Evolutionary conservation across 2,888 invertebrate species (phyloP).

Genomic region (Pedicia rivosa): DNA sequence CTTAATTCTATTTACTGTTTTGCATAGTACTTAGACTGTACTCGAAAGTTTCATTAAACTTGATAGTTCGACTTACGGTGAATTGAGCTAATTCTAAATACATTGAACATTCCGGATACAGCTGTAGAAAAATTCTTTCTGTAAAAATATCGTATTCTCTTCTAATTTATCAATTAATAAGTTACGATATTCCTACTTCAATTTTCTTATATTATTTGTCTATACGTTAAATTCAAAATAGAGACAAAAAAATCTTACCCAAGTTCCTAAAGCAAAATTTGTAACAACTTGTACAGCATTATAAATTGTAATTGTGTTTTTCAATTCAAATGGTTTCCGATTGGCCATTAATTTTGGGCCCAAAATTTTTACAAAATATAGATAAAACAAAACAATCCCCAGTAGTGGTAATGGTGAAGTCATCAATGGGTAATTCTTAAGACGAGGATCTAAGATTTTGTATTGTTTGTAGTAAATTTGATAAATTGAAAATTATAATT

Average conservation of each 20-base stretch:
- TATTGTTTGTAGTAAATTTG: too few species aligned
- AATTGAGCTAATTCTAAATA: too few species aligned
- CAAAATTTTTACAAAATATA: slow-evolving; percentile 46
- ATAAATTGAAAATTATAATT: too few species aligned
- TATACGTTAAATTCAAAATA: too few species aligned
- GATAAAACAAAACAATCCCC: slow-evolving; percentile 38
- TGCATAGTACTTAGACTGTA: too few species aligned
- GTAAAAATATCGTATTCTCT: too few species aligned
- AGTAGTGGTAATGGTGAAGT: slow-evolving; percentile 43
- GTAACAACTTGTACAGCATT: slow-evolving; percentile 47
- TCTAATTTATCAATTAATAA: background rate
- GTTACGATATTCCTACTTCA: background rate
- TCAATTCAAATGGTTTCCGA: slow-evolving; percentile 42
- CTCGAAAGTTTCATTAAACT: too few species aligned
- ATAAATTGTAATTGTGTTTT: slow-evolving; percentile 44
- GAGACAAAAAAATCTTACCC: slow-evolving; percentile 34
- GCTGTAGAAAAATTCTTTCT: background rate
- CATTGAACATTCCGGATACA: background rate
- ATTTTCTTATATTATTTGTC: background rate
- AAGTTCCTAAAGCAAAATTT: slow-evolving; percentile 36
- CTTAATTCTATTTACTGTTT: too few species aligned
- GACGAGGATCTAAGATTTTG: slow-evolving; percentile 37
- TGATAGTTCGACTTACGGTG: too few species aligned
- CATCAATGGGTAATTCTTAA: slow-evolving; percentile 47
- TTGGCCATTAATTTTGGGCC: slow-evolving; percentile 56